Base-by-base conservation (phyloP, 2,888 invertebrate genomes). In the Pelosia muscerda region DNA sequence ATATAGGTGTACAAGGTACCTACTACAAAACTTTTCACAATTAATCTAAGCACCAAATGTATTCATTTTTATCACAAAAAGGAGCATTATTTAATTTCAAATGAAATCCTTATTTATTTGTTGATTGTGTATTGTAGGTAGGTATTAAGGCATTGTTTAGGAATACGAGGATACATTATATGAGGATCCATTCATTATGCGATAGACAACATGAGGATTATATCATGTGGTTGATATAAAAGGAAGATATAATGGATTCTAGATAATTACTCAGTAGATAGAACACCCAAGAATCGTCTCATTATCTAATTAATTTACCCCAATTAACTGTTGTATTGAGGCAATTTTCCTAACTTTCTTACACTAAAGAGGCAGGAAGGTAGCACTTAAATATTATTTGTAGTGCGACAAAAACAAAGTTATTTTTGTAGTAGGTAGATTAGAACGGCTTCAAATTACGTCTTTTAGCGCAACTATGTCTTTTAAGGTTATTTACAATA, bases 401-500 rank as follows among this genome's bases (percentile, higher is more conserved):
- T 54, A n/a, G 9, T 42, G 38, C n/a, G n/a, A 55, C 28, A 57
- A 66, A 66, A 64, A 64, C 49, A 31, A 63, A 54, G 68, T 49
- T 62, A 69, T 66, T 69, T 69, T 34, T 31, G 64, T 34, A 23
- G 22, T 59, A 60, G 49, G 49, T 49, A n/a, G 23, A 38, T 59
- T 61, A 61, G 53, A 54, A 63, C 23, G 22, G 23, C 57, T 71
- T 66, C 31, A 61, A 65, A 19, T 34, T 57, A 55, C 55, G 53
- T 59, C 62, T 25, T 56, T 58, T 54, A 38, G 62, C 25, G 25
- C 34, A 13, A 9, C 42, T 42, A 28, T 10, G 38, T 31, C 28
- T 38, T 55, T 28, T 66, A 59, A 26, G 49, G 63, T 66, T 57
- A 64, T 57, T 60, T 26, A 63, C 56, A 67, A 65, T 67, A n/a